Evolutionary conservation across 2,113 vertebrate species (phyloP), one percentile per base, ranked within the genome.

Genomic region (Pitta sordida): DNA sequence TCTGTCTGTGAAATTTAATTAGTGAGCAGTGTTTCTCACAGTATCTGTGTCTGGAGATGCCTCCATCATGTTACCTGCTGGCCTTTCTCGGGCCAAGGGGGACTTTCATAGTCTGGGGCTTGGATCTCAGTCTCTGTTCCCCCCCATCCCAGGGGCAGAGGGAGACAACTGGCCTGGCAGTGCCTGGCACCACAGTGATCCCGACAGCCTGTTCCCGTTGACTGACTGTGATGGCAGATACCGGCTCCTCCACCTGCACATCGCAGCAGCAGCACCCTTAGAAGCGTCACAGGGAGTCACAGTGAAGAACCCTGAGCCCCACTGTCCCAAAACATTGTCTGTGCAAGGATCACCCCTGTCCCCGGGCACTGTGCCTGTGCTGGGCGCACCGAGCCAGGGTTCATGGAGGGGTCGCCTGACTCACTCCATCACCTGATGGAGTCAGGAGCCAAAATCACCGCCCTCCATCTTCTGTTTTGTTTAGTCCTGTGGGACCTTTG

Each of bases 31-130:
- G n/a, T n/a, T n/a, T n/a, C n/a, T n/a, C n/a, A n/a, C n/a, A n/a
- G 21, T 41, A 18, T 62, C 16, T 0, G 0, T 7, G 26, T 75
- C 0, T 1, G 36, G 52, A 93, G n/a, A 48, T 39, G 20, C n/a
- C 46, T 37, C 16, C 2, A 1, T 36, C 23, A 5, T 11, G 34
- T 51, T 7, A 21, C n/a, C 44, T 53, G 11, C 39, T 39, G 19
- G 21, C 8, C 19, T 63, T 73, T 63, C 32, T 24, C 17, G 55
- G 52, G 29, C 39, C 6, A 27, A 65, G 13, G 21, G 43, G 29
- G 7, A 20, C 8, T 87, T 83, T 75, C 67, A 5, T 39, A 43
- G 19, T n/a, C n/a, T 44, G 46, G 4, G 21, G 26, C 26, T 79
- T 4, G 4, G 39, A 64, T 4, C 6, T 10, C 53, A 15, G 44